phyloP scores from a whole-genome alignment of 1,140 invertebrate species.

The Pseudomyrmex sp. region DNA sequence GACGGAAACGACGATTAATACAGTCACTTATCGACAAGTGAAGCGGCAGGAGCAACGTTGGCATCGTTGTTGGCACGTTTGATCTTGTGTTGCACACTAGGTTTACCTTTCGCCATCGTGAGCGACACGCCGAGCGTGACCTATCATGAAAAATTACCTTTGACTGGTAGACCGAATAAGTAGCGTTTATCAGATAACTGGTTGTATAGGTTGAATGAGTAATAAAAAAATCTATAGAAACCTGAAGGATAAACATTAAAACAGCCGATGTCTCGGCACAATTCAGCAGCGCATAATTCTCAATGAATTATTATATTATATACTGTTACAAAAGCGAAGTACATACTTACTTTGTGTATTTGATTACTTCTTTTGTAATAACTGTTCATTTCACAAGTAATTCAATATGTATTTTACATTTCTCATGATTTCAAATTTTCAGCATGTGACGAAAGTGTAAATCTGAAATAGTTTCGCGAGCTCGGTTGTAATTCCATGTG shows the following conservation, averaged over 20 bases:
- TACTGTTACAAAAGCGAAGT: constrained; percentile 1
- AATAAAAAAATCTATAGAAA: constrained; percentile 83
- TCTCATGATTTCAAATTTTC: too few relatives aligned
- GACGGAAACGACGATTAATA: constrained; percentile 60
- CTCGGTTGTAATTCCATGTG: background rate
- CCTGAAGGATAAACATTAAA: constrained; percentile 81
- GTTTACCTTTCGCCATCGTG: constrained; percentile 82
- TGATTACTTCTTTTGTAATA: constrained; percentile 2
- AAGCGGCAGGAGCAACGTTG: constrained; percentile 65
- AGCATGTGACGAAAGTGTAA: too few relatives aligned
- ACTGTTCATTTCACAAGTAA: background rate
- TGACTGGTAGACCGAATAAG: constrained; percentile 78
- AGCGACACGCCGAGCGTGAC: constrained; percentile 83
- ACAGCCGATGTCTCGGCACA: constrained; percentile 65
- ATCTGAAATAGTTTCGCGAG: background rate
- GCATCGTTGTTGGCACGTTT: constrained; percentile 83
- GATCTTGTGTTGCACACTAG: constrained; percentile 79
- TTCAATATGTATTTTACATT: too few relatives aligned
- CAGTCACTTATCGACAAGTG: constrained; percentile 65
- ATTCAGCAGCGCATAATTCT: constrained; percentile 32
- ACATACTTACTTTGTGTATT: background rate
- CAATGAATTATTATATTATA: constrained; percentile 26
- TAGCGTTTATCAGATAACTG: constrained; percentile 72
- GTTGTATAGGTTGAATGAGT: constrained; percentile 75
- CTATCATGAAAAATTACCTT: constrained; percentile 86